Base-by-base conservation (phyloP, 2,113 vertebrate genomes). In the Axis porcinus region DNA sequence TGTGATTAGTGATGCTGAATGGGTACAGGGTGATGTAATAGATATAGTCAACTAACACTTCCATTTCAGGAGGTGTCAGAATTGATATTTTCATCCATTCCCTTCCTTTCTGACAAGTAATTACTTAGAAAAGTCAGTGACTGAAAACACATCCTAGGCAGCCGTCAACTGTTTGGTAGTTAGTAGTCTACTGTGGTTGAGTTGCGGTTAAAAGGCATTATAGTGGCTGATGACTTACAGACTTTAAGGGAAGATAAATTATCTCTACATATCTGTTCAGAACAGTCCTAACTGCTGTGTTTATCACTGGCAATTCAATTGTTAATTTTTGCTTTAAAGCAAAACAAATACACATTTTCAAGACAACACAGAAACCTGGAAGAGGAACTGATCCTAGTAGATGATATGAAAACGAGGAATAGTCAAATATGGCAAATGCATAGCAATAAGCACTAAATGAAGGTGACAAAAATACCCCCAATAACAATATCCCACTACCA, bases 101-200 rank as follows among this genome's bases (percentile, higher is more conserved):
- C 74, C 58, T 93, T 93, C 79, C 55, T 95, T 95, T 83, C 27
- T 96, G 90, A 92, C 27, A 97, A 90, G 54, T 67, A 92, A 95
- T 87, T 85, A 88, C 47, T 93, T 89, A 88, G 89, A 97, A 97
- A 92, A 95, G 21, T 36, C 91, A 94, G 67, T 6, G 89, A 78
- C 16, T 90, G 54, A 89, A 95, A 94, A 89, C 33, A 92, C 2
- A 82, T 67, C 36, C 52, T 54, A 86, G 62, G 84, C 28, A 57
- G 78, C 9, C 94, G 74, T 78, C 70, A 90, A 25, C 33, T 92
- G 30, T 83, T 89, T 19, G 33, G 82, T 21, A 87, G 40, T 86
- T 33, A 52, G 33, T 43, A 60, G 23, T 85, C 62, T 79, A 55
- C 9, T 54, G 3, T 33, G 67, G 43, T 43, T 90, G 79, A 92